Evolutionary conservation across 2,113 vertebrate genomes (phyloP).

Genomic region (Aptenodytes patagonicus): DNA sequence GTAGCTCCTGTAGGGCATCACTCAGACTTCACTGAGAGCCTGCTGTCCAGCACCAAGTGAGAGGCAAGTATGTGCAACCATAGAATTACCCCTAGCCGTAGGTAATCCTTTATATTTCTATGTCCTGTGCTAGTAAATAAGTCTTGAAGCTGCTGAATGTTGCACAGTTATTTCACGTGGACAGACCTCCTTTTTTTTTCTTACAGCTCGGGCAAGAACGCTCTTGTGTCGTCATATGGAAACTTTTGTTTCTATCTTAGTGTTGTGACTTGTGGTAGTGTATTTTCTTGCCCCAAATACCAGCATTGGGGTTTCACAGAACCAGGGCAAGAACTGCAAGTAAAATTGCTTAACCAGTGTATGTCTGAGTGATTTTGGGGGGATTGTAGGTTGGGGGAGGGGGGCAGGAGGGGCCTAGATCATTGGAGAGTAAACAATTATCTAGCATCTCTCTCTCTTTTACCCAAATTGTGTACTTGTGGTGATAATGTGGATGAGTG

Average conservation of each 20-base stretch:
- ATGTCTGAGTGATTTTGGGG: not conserved
- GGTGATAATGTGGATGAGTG: not conserved
- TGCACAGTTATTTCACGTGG: not conserved
- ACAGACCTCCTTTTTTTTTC: not conserved
- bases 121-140: not conserved
- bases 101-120: not conserved
- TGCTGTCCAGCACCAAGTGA: not conserved
- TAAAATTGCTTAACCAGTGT: not conserved
- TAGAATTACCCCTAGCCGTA: not conserved
- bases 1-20: not conserved
- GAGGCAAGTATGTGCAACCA: not conserved
- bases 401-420: fast-evolving
- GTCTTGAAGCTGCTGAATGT: not conserved
- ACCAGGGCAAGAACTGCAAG: not conserved
- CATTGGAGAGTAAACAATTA: no score
- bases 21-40: not conserved
- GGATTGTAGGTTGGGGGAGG: fast-evolving
- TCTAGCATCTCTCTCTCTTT: not conserved
- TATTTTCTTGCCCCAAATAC: not conserved
- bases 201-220: not conserved
- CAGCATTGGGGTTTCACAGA: not conserved
- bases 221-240: not conserved
- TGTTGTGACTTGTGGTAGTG: not conserved
- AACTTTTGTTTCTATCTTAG: not conserved
- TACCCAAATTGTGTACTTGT: not conserved